Percentiles rank a stretch among this genome's conserved stretches.
phyloP scores from a whole-genome alignment of 2,888 invertebrate genomes.

The Apotomis turbidana region DNA sequence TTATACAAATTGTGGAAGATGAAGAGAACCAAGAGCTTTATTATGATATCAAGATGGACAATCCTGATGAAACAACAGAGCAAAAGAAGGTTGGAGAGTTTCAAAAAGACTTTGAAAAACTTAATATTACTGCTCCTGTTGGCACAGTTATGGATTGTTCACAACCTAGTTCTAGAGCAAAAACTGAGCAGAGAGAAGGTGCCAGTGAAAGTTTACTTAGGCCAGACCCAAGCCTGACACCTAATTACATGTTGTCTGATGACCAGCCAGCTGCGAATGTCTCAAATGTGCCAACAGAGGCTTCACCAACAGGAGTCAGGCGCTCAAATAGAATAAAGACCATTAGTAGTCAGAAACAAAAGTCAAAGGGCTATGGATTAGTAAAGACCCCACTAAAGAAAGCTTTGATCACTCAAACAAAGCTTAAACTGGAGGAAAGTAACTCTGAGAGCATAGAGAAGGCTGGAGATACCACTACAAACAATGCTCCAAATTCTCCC shows the following conservation, averaged over 20 bases:
- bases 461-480: conserved; percentile 56
- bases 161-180: conserved; percentile 56
- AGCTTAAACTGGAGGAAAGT: conserved; percentile 83
- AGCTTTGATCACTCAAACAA: conserved; percentile 78
- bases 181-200: conserved; percentile 66
- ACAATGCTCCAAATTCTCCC: conserved; percentile 67
- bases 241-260: conserved; percentile 76
- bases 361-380: conserved; percentile 86
- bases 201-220: conserved; percentile 58
- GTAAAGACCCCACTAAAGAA: conserved; percentile 83
- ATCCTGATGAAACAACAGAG: conserved; percentile 53
- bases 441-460: conserved; percentile 83
- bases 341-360: conserved; percentile 87
- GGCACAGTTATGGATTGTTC: conserved; percentile 60
- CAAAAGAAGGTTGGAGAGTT: conserved; percentile 59
- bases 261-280: conserved; percentile 70
- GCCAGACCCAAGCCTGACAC: conserved; percentile 76
- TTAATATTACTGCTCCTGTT: conserved; percentile 58
- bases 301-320: conserved; percentile 84
- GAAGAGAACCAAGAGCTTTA: conserved; percentile 69
- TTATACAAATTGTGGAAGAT: conserved; percentile 81
- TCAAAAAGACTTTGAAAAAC: conserved; percentile 72
- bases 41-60: conserved; percentile 72
- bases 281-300: conserved; percentile 78
- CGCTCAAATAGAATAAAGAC: conserved; percentile 90